Conservation (phyloP, 2,113 vertebrate species). For the Conger conger region DNA sequence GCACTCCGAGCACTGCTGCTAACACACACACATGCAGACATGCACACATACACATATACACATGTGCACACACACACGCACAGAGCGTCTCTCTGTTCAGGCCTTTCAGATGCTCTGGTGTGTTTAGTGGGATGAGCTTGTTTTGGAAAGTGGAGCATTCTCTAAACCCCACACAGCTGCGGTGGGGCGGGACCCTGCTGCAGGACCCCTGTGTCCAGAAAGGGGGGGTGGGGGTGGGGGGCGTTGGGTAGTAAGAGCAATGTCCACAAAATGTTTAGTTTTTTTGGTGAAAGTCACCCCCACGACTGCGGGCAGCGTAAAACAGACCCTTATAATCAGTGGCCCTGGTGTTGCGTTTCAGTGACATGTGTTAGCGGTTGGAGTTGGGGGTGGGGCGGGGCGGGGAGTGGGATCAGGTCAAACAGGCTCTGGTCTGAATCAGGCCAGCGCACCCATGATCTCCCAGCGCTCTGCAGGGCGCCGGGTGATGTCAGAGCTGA, state of each 20-base stretch:
- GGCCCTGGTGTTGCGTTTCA: slow-evolving; percentile 19
- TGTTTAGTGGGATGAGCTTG: not conserved
- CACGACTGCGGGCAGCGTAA: not conserved
- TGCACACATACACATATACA: no score
- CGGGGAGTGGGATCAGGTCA: not conserved
- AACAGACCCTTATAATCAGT: not conserved
- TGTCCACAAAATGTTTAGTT: not conserved
- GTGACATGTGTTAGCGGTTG: not conserved
- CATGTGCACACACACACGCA: no score
- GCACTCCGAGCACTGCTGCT: no score
- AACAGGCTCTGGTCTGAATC: slow-evolving; percentile 28
- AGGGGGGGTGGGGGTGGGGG: not conserved
- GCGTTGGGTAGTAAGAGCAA: not conserved
- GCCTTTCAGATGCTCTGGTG: not conserved
- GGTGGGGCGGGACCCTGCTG: not conserved
- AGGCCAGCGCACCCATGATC: not conserved
- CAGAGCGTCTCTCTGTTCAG: not conserved
- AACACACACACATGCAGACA: no score
- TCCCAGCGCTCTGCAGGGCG: not conserved
- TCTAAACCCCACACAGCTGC: not conserved
- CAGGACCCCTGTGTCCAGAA: not conserved
- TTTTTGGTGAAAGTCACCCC: not conserved
- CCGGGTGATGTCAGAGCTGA: slow-evolving; percentile 25
- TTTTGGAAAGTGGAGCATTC: not conserved
- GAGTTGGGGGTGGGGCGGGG: not conserved